A percentile compares a stretch with the other conserved stretches of the same genome.
Conservation (phyloP, 2,888 invertebrate species). For the Subacronicta megacephala region DNA sequence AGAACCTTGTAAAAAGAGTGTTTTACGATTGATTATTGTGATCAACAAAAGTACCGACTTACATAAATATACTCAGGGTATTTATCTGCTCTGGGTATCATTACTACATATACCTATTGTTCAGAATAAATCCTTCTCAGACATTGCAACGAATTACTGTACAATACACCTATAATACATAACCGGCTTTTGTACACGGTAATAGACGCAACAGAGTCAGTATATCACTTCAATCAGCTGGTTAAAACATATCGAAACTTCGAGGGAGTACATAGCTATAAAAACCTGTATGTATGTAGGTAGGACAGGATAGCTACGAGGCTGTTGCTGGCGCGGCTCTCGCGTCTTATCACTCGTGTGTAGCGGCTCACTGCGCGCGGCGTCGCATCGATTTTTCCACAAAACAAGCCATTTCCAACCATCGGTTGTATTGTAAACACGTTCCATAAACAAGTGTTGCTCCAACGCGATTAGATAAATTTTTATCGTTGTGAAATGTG, state of each 20-base stretch:
- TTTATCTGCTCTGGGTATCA: too few species aligned
- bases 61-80: too few species aligned
- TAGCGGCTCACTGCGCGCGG: conserved; percentile 80
- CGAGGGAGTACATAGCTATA: conserved; percentile 21
- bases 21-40: too few species aligned
- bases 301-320: conserved; percentile 51
- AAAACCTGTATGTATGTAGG: conserved; percentile 56
- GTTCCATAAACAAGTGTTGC: conserved; percentile 68
- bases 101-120: too few species aligned
- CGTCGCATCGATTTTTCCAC: conserved; percentile 86
- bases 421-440: conserved; percentile 82
- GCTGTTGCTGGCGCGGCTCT: conserved; percentile 63
- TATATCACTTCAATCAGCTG: conserved; percentile 38
- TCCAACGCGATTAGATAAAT: conserved; percentile 47
- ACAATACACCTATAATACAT: background rate
- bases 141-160: background rate
- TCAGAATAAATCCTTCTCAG: too few species aligned
- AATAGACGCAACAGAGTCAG: background rate
- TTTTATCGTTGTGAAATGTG: conserved; percentile 71
- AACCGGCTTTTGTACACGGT: background rate
- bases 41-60: too few species aligned
- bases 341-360: conserved; percentile 77
- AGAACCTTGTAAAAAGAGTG: too few species aligned
- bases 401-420: conserved; percentile 81
- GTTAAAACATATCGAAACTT: conserved; percentile 25